phyloP scores from a whole-genome alignment of 2,888 invertebrate genomes.

The Xanthorhoe designata region DNA sequence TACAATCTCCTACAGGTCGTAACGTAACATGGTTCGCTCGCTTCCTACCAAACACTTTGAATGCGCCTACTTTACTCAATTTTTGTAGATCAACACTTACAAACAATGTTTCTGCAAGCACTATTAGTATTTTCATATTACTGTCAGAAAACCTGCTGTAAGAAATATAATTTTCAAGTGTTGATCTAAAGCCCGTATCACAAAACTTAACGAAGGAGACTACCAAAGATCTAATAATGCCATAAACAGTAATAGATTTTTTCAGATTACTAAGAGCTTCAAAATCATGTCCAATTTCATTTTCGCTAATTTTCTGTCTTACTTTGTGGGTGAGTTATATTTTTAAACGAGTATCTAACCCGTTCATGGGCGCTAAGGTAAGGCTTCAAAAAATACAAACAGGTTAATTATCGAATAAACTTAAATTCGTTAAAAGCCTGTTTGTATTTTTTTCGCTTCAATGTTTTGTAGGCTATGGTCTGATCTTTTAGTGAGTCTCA shows the following conservation, averaged over 20 bases:
- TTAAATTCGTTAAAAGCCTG: no score
- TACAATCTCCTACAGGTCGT: constrained; percentile 3
- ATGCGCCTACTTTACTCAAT: constrained; percentile 17
- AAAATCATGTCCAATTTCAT: background rate
- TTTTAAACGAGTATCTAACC: no score
- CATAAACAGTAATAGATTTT: background rate
- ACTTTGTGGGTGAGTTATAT: no score
- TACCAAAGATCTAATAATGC: background rate
- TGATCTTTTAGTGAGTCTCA: background rate
- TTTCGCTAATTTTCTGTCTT: no score
- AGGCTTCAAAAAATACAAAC: no score
- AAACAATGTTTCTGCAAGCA: background rate
- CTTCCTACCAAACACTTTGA: constrained; percentile 12
- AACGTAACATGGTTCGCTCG: constrained; percentile 30
- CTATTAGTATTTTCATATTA: background rate
- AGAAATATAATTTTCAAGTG: background rate
- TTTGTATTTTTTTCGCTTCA: background rate
- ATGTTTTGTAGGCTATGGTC: background rate
- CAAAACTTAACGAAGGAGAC: constrained; percentile 1
- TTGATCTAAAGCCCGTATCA: background rate
- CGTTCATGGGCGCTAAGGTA: no score
- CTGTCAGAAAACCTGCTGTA: background rate
- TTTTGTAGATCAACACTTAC: constrained; percentile 12
- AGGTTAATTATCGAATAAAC: no score
- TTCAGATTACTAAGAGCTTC: background rate